Percentiles rank a stretch among this genome's conserved stretches.
Conservation (phyloP, 2,113 vertebrate genomes). For the Myrmecobius fasciatus region DNA sequence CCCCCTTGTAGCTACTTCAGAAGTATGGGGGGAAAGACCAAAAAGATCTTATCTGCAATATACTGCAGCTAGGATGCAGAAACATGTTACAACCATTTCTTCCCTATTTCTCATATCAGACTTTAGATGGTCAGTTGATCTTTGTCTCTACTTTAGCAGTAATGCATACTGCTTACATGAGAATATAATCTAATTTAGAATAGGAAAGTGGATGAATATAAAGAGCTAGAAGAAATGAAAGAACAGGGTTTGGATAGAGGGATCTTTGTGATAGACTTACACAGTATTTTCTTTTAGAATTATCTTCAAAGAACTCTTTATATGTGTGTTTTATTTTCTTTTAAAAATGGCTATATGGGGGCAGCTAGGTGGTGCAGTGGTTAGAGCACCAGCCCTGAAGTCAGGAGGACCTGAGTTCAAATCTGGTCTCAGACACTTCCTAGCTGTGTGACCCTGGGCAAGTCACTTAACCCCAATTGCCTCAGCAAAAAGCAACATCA, state of each 20-base stretch:
- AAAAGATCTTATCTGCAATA: constrained; percentile 95
- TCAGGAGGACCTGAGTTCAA: no score
- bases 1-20: constrained; percentile 95
- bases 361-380: no score
- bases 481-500: no score
- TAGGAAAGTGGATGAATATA: constrained; percentile 75
- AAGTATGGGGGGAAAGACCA: constrained; percentile 97
- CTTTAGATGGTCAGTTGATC: constrained; percentile 97
- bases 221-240: constrained; percentile 89
- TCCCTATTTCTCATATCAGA: constrained; percentile 96
- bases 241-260: constrained; percentile 88
- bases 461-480: no score
- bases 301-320: constrained; percentile 91
- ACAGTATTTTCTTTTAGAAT: constrained; percentile 93
- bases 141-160: constrained; percentile 95
- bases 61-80: constrained; percentile 94
- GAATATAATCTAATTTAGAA: constrained; percentile 86
- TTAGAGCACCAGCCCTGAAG: no score
- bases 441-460: no score
- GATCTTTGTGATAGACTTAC: constrained; percentile 94
- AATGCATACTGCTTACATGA: constrained; percentile 93
- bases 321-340: not conserved
- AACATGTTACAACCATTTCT: constrained; percentile 98
- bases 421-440: no score
- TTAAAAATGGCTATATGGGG: constrained; percentile 69